Evolutionary conservation across 2,113 vertebrate species (phyloP), one percentile per base, ranked within the genome.

Genomic region (Monopterus albus): DNA sequence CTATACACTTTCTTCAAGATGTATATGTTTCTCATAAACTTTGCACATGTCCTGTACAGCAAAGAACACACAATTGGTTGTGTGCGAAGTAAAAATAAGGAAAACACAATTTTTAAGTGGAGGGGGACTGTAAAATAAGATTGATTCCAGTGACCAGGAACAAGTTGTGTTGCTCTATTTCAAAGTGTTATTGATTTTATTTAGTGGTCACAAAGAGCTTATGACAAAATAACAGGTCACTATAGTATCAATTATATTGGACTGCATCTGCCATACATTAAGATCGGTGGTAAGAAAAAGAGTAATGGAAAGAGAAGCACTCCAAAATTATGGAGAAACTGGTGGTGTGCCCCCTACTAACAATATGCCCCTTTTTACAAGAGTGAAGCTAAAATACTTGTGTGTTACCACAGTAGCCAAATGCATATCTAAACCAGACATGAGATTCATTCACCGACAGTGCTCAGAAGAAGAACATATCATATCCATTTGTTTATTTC

Each of bases 231-330:
- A 25, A 36, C 33, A 33, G 58, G 25, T 36, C 20, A 23, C 14
- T 26, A 52, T 26, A 52, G n/a, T 25, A 40, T 66, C 36, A 18
- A 21, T 66, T 9, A 9, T 5, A 25, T 33, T 55, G 20, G 50
- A 56, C 42, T 25, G 14, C 17, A n/a, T 70, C 35, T 35, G 20
- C 36, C 38, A 43, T 33, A 20, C 52, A 53, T 71, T 17, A 33
- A 36, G 46, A 55, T 23, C 14, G 2, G 25, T 42, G 29, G 18
- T 31, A 31, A 20, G 56, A 33, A 28, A 50, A 4, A 39, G 40
- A 15, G 33, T 18, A 42, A n/a, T n/a, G 35, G 14, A 61, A 18
- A 28, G 46, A 26, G 40, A 2, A 35, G 21, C 46, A 15, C 7
- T 15, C 2, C 4, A 26, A 6, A 23, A 4, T 15, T n/a, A 23